Percentiles rank a stretch among this genome's conserved stretches.
Conservation (phyloP, 2,113 vertebrate genomes). For the Cyrtonyx montezumae region DNA sequence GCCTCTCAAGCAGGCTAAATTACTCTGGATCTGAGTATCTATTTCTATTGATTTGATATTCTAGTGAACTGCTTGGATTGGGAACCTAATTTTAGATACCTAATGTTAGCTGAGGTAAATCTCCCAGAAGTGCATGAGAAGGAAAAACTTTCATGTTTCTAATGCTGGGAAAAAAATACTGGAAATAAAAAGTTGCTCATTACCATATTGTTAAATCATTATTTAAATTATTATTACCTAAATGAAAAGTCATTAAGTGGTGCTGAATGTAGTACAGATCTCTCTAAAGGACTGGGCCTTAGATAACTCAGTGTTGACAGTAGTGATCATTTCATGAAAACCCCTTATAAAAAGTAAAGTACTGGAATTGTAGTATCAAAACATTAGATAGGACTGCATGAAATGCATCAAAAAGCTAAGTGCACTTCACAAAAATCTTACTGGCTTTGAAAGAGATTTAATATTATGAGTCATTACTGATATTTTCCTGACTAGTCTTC, state of each 20-base stretch:
- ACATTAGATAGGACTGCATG: background rate
- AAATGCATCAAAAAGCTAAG: background rate
- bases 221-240: background rate
- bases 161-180: background rate
- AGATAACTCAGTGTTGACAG: background rate
- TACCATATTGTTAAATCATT: background rate
- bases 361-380: background rate
- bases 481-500: slow-evolving; percentile 33
- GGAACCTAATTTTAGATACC: background rate
- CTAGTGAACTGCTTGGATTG: background rate
- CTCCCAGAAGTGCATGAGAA: background rate
- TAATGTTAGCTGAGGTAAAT: background rate
- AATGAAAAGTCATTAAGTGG: background rate
- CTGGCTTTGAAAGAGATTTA: slow-evolving; percentile 17
- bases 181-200: background rate
- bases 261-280: background rate
- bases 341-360: background rate
- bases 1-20: background rate
- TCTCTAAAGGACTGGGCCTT: background rate
- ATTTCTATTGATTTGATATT: background rate
- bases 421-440: background rate
- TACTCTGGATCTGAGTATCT: background rate
- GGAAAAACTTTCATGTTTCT: background rate
- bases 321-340: background rate
- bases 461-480: slow-evolving; percentile 24